Evolutionary conservation across 1,140 invertebrate species (phyloP), one percentile per base, ranked within the genome.

Genomic region (Gryon sp.): DNA sequence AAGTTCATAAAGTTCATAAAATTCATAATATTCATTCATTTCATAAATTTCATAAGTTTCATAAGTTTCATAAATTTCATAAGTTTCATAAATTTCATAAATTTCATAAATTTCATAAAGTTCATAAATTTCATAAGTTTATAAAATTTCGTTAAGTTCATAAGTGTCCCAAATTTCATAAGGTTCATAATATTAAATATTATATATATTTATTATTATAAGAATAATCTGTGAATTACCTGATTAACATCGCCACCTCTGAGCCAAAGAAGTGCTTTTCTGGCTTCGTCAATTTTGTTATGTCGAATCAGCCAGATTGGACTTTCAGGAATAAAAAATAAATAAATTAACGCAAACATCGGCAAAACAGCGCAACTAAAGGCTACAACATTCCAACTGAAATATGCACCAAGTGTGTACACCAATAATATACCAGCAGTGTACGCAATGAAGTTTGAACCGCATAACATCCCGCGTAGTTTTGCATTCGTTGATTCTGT

Each of bases 341-440:
- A 84, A 6, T 91, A 88, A 0, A 91, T 50, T 11, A 92, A 84
- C 0, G 92, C 90, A 12, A 92, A 18, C 0, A 86, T 20, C 0
- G 93, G 93, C 16, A 94, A 81, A 15, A 92, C 82, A 12, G 90
- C 89, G 24, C 91, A 92, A 12, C 91, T 88, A 72, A 89, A 87
- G 2, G 93, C 93, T 30, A 94, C 93, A 8, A 83, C 82, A 22
- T 92, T 80, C 93, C 94, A 95, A 8, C 90, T 85, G 2, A 93
- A 83, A 5, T 88, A 79, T 0, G 90, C 90, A 0, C 93, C 93
- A 2, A 94, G 82, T 2, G 89, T 89, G 68, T 94, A 94, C 22
- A 94, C 91, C 9, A 94, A 82, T 0, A 94, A 85, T 19, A 94
- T 93, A n/a, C 94, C 94, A 4, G 92, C 78, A 0, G 93, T 92